Evolutionary conservation across 2,888 invertebrate species (phyloP).

Genomic region (Tetramorium bicarinatum): DNA sequence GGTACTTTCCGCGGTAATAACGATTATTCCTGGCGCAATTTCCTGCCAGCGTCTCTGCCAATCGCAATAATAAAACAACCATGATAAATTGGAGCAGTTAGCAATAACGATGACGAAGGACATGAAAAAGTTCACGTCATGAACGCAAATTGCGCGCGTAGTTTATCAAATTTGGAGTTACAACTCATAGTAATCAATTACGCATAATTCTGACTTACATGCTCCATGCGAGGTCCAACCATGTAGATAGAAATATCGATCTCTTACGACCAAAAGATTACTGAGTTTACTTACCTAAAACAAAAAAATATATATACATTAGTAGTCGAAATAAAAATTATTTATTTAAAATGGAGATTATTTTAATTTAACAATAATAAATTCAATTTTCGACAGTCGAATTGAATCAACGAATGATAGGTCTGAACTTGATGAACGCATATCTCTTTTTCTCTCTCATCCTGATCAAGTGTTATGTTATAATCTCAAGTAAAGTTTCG

Average conservation of each 20-base stretch:
- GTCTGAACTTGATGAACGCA: conserved; percentile 24
- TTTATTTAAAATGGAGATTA: neutral
- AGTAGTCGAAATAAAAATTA: conserved; percentile 20
- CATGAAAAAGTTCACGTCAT: neutral
- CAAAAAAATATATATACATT: conserved; percentile 63
- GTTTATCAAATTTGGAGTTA: conserved; percentile 45
- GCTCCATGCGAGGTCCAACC: conserved; percentile 36
- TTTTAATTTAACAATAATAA: neutral
- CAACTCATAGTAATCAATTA: conserved; percentile 28
- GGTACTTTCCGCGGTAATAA: conserved; percentile 38
- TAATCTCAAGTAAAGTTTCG: conserved; percentile 10
- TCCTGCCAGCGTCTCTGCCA: conserved; percentile 39
- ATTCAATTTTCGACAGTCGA: conserved; percentile 65
- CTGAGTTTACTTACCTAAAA: conserved; percentile 66
- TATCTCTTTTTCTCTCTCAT: neutral
- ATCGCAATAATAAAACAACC: conserved; percentile 36
- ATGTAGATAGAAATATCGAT: conserved; percentile 14
- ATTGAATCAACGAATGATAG: conserved; percentile 18
- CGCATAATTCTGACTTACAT: conserved; percentile 53
- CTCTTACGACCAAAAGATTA: neutral
- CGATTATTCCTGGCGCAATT: conserved; percentile 53
- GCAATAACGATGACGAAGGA: conserved; percentile 35
- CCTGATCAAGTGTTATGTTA: neutral
- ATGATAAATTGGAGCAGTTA: conserved; percentile 34
- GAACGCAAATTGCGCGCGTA: neutral